Evolutionary conservation across 2,113 vertebrate species (phyloP).

Genomic region (Siniperca knerii): DNA sequence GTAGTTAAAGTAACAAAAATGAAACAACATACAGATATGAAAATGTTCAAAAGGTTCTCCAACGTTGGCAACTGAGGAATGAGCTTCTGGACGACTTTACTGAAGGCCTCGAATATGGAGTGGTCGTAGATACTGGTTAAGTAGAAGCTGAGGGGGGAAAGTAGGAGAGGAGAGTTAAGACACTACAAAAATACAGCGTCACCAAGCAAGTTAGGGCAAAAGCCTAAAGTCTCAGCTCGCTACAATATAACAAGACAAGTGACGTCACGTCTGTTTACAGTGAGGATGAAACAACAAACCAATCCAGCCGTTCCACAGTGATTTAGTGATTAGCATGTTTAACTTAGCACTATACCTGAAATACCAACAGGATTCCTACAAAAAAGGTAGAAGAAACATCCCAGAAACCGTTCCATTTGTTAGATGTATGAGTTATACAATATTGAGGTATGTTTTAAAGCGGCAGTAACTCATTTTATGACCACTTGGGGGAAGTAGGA

Average conservation of each 20-base stretch:
- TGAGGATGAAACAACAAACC: background rate
- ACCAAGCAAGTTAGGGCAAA: background rate
- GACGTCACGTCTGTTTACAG: background rate
- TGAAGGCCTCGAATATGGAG: constrained; percentile 99
- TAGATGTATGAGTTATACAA: background rate
- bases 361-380: background rate
- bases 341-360: no score
- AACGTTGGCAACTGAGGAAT: constrained; percentile 96
- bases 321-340: no score
- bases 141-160: constrained; percentile 90
- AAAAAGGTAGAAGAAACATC: background rate
- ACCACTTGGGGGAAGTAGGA: background rate
- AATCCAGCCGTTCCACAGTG: background rate
- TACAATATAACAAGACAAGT: background rate
- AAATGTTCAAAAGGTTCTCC: constrained; percentile 99
- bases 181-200: background rate
- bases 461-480: background rate
- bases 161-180: constrained; percentile 1
- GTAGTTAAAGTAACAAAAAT: background rate
- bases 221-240: background rate
- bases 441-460: background rate
- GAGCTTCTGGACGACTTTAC: constrained; percentile 99
- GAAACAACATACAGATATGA: constrained; percentile 92
- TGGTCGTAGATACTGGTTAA: constrained; percentile 99
- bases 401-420: background rate